Evolutionary conservation across 2,888 invertebrate genomes (phyloP).

Genomic region (Temnothorax rugatulus): DNA sequence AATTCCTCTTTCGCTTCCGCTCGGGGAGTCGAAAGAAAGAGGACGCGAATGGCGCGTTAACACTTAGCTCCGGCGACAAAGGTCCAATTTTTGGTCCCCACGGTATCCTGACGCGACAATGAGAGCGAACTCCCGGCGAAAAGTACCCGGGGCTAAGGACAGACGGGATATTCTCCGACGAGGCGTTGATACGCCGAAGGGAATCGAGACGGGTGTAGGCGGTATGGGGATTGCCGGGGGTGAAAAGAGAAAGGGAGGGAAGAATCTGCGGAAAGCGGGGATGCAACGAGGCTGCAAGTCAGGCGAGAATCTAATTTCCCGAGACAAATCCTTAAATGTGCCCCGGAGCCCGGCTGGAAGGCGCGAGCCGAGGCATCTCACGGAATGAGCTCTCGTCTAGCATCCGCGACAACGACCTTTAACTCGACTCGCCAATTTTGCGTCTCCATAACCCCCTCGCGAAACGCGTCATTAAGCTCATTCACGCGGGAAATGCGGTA

Average conservation of each 20-base stretch:
- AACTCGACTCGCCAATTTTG: conserved; percentile 76
- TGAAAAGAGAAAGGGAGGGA: conserved; percentile 52
- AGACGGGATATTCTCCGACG: conserved; percentile 66
- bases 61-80: conserved; percentile 80
- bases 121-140: conserved; percentile 70
- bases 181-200: conserved; percentile 57
- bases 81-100: conserved; percentile 81
- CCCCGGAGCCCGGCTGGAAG: conserved; percentile 78
- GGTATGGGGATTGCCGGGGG: conserved; percentile 24
- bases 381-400: conserved; percentile 73
- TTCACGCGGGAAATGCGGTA: conserved; percentile 72
- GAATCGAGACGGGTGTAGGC: conserved; percentile 55
- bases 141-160: conserved; percentile 70
- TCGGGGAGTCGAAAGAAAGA: conserved; percentile 60
- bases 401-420: conserved; percentile 74
- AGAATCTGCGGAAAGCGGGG: conserved; percentile 72
- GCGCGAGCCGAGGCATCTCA: conserved; percentile 66
- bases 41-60: conserved; percentile 82
- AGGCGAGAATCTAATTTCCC: conserved; percentile 85
- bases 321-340: conserved; percentile 85
- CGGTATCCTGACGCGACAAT: conserved; percentile 75
- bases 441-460: conserved; percentile 70
- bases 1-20: conserved; percentile 77
- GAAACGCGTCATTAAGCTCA: conserved; percentile 75
- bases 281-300: conserved; percentile 81